A percentile compares a stretch with the other conserved stretches of the same genome.
Conservation (phyloP, 2,113 vertebrate species). For the Copsychus sechellarum region DNA sequence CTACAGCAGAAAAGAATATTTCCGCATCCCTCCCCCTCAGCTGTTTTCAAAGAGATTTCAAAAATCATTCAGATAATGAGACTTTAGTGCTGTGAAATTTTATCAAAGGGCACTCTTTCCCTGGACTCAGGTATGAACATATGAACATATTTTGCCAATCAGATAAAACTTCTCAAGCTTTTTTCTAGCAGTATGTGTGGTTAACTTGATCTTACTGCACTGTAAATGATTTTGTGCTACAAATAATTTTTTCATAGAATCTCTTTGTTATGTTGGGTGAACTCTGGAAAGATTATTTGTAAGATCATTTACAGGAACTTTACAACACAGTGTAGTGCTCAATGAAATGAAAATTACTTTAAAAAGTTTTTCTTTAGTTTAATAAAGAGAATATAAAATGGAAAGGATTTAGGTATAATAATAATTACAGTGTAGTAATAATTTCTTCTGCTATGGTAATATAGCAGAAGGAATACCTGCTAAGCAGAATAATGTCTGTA, state of each 20-base stretch:
- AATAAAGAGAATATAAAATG: neutral
- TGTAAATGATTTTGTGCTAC: conserved; percentile 64
- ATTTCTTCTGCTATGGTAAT: neutral
- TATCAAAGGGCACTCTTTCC: conserved; percentile 68
- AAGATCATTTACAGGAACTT: conserved; percentile 31
- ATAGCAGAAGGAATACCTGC: conserved; percentile 1
- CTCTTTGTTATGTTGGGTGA: conserved; percentile 64
- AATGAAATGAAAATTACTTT: conserved; percentile 25
- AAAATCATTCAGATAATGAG: conserved; percentile 66
- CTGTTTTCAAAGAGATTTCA: conserved; percentile 64
- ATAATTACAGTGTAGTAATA: neutral
- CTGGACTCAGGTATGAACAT: conserved; percentile 63
- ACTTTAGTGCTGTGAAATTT: conserved; percentile 71
- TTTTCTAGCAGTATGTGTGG: conserved; percentile 55
- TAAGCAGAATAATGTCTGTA: neutral
- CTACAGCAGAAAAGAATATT: neutral
- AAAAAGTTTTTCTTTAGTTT: neutral
- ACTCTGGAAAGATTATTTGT: conserved; percentile 55
- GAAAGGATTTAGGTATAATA: neutral
- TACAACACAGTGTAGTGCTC: neutral
- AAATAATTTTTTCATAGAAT: conserved; percentile 70
- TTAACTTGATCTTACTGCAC: conserved; percentile 69
- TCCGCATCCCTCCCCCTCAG: neutral
- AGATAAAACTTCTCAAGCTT: conserved; percentile 70
- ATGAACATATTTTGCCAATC: conserved; percentile 72